Evolutionary conservation across 2,888 invertebrate genomes (phyloP).

Genomic region (Blastobasis lacticolella): DNA sequence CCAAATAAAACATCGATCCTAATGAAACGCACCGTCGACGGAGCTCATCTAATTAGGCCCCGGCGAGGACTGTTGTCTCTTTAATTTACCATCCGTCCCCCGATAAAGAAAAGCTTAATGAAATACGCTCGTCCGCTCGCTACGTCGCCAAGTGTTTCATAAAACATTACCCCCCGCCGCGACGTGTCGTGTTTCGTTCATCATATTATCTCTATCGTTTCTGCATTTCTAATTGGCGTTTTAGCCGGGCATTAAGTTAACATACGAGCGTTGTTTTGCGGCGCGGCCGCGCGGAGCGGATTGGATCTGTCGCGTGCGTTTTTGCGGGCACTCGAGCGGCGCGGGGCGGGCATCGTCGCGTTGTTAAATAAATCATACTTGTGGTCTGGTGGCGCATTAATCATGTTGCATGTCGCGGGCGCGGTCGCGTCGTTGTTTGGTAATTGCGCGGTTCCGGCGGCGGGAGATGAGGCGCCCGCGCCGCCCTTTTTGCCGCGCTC

Average conservation of each 20-base stretch:
- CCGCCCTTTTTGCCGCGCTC: constrained; percentile 30
- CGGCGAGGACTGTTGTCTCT: not conserved
- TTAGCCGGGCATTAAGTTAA: constrained; percentile 19
- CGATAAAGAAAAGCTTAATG: constrained; percentile 44
- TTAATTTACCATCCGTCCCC: constrained; percentile 17
- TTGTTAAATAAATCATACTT: constrained; percentile 52
- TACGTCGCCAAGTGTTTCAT: constrained; percentile 27
- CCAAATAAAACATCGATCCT: not conserved
- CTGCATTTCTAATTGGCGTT: constrained; percentile 47
- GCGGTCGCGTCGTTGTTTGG: constrained; percentile 25
- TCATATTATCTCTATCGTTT: constrained; percentile 54
- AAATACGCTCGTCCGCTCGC: constrained; percentile 33
- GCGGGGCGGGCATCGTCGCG: constrained; percentile 25
- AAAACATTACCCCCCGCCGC: constrained; percentile 62
- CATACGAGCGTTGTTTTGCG: constrained; percentile 19
- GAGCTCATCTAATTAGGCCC: not conserved
- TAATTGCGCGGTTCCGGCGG: constrained; percentile 23
- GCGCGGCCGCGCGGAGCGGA: constrained; percentile 25
- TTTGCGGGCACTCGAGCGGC: constrained; percentile 31
- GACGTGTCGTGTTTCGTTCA: constrained; percentile 53
- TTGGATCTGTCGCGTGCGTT: constrained; percentile 33
- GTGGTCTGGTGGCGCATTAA: constrained; percentile 43
- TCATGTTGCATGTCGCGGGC: constrained; percentile 43
- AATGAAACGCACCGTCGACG: not conserved
- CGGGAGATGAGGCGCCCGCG: constrained; percentile 5